These are phyloP conservation scores for Macaca fascicularis DNA, from an alignment of 2,113 vertebrate genomes.

Conservation along the genomic window T2T-MFA8v1.1 NC_088388.1:19782001-19782500, in stretches of 20 bases:
- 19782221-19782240: neutral
- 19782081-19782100: constrained; percentile 49
- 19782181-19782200: neutral
- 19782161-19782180: constrained; percentile 21
- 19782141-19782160: neutral
- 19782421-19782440: constrained; percentile 49
- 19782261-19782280: neutral
- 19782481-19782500: neutral
- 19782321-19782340: constrained; percentile 99
- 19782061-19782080: neutral
- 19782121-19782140: neutral
- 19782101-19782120: constrained; percentile 31
- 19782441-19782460: constrained; percentile 37
- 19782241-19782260: neutral
- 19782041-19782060: constrained; percentile 67
- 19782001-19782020: constrained; percentile 58
- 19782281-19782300: constrained; percentile 58
- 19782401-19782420: constrained; percentile 54
- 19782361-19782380: constrained; percentile 67
- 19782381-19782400: constrained; percentile 57
- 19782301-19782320: constrained; percentile 75
- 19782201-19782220: neutral
- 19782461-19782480: neutral
- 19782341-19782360: constrained; percentile 99
- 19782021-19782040: constrained; percentile 55